phyloP scores from a whole-genome alignment of 2,113 vertebrate genomes.

The Eclectus roratus region DNA sequence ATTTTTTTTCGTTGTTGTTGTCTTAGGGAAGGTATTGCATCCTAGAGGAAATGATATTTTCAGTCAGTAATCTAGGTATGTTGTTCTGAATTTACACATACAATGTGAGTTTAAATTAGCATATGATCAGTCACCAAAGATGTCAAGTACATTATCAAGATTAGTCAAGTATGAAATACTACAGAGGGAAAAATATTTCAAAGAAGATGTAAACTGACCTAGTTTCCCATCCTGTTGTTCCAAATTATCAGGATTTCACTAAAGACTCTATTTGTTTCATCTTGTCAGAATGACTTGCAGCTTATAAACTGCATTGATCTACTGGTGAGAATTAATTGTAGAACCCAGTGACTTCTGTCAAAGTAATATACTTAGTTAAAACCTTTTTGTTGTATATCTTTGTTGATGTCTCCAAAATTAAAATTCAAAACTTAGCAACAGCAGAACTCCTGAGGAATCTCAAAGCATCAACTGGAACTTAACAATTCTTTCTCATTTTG shows the following conservation, averaged over 20 bases:
- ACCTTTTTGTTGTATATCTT: constrained; percentile 43
- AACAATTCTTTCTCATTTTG: constrained; percentile 38
- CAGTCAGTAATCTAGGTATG: neutral
- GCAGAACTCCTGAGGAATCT: constrained; percentile 34
- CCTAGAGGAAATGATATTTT: neutral
- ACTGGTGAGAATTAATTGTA: constrained; percentile 65
- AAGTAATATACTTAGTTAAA: constrained; percentile 60
- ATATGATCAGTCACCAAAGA: constrained; percentile 51
- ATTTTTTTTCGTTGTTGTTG: neutral
- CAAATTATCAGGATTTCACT: constrained; percentile 61
- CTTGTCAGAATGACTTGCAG: constrained; percentile 64
- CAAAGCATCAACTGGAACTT: constrained; percentile 5
- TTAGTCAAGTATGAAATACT: constrained; percentile 55
- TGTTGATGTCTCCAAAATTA: constrained; percentile 48
- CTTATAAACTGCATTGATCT: constrained; percentile 67
- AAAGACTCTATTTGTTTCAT: constrained; percentile 68
- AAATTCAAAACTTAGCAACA: constrained; percentile 51
- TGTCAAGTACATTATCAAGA: constrained; percentile 36
- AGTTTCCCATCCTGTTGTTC: constrained; percentile 60
- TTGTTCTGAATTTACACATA: neutral
- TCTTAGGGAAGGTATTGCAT: neutral
- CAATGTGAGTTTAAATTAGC: constrained; percentile 37
- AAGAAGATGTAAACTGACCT: constrained; percentile 65
- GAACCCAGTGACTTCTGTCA: constrained; percentile 66
- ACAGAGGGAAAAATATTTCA: constrained; percentile 29